Evolutionary conservation across 2,113 vertebrate genomes (phyloP).

Genomic region (Pungitius pungitius): DNA sequence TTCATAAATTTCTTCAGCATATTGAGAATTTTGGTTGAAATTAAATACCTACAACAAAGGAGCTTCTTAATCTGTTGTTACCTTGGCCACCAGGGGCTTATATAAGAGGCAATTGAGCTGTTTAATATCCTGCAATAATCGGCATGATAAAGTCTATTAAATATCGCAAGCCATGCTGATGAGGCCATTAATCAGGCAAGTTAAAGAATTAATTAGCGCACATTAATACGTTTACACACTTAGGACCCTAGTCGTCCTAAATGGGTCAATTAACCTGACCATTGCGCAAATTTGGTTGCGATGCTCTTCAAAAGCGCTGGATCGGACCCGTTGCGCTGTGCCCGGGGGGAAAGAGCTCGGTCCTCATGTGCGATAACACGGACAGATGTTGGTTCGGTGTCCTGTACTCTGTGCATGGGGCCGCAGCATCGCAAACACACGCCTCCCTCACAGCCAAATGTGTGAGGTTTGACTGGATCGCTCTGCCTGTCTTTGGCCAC

Average conservation of each 20-base stretch:
- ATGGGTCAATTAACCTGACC: slow-evolving; percentile 30
- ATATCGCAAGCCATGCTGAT: slow-evolving; percentile 28
- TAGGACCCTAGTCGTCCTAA: slow-evolving; percentile 21
- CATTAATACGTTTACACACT: slow-evolving; percentile 39
- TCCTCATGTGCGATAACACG: slow-evolving; percentile 4
- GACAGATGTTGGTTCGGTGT: slow-evolving; percentile 17
- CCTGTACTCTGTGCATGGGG: background rate
- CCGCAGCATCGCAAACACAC: slow-evolving; percentile 12
- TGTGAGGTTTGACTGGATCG: slow-evolving; percentile 7
- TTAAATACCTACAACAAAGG: background rate
- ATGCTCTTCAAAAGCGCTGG: slow-evolving; percentile 8
- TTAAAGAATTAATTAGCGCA: slow-evolving; percentile 46
- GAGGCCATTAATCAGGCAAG: slow-evolving; percentile 39
- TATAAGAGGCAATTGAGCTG: slow-evolving; percentile 11
- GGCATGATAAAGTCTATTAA: slow-evolving; percentile 19
- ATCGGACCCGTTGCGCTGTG: background rate
- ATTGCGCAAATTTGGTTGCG: slow-evolving; percentile 26
- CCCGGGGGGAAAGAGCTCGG: background rate
- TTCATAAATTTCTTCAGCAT: background rate
- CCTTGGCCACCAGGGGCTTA: background rate
- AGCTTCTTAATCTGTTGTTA: slow-evolving; percentile 4
- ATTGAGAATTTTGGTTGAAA: background rate
- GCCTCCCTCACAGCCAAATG: slow-evolving; percentile 8
- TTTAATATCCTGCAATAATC: slow-evolving; percentile 33
- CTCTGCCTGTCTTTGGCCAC: slow-evolving; percentile 19